phyloP scores from a whole-genome alignment of 2,888 invertebrate species.

The Pterobdella sp. region DNA sequence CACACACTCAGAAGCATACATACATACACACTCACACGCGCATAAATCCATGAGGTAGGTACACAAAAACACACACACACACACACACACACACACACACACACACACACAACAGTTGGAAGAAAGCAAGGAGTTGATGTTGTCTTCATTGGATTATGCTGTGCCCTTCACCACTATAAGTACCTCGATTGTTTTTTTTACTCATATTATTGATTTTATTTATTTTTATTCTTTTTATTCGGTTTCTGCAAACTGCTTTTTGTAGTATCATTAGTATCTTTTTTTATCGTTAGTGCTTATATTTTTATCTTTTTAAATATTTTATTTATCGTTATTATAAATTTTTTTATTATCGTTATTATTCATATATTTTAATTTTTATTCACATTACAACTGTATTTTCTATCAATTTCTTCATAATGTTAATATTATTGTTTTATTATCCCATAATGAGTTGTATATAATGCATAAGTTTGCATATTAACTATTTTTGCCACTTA shows the following conservation, averaged over 20 bases:
- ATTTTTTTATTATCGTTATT: neutral
- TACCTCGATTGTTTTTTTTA: neutral
- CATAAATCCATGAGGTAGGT: neutral
- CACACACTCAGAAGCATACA: no score
- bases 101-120: neutral
- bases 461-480: no score
- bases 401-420: neutral
- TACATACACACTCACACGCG: neutral
- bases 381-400: neutral
- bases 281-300: neutral
- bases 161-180: neutral
- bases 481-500: no score
- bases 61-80: neutral
- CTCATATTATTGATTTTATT: neutral
- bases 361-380: neutral
- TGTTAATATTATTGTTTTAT: no score
- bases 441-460: no score
- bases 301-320: neutral
- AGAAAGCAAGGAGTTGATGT: neutral
- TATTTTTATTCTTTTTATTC: neutral
- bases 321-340: neutral
- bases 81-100: neutral
- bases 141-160: neutral
- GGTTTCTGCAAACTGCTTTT: neutral
- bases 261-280: neutral